A percentile compares a stretch with the other conserved stretches of the same genome.
Conservation (phyloP, 2,113 vertebrate genomes). For the Erythrolamprus reginae region DNA sequence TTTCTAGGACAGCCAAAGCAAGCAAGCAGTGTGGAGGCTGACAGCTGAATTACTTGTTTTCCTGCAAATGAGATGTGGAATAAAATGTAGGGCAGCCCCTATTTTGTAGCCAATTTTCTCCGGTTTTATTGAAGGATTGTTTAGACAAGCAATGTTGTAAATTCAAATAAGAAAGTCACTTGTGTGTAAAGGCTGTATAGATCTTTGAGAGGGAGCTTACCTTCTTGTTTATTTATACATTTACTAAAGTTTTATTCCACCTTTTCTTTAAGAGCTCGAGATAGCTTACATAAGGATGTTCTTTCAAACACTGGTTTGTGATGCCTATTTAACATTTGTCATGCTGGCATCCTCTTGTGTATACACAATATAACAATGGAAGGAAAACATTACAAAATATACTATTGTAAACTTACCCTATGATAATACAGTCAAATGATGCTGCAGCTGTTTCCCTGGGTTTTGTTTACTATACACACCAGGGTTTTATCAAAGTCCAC, state of each 20-base stretch:
- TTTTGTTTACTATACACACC: not conserved
- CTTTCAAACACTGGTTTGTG: constrained; percentile 8
- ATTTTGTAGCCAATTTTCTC: not conserved
- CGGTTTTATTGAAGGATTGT: not conserved
- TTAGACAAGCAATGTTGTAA: not conserved
- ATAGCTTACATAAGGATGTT: not conserved
- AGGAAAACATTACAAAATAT: not conserved
- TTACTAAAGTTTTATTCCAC: not conserved
- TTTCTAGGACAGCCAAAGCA: too few relatives aligned
- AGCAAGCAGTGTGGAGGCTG: not conserved
- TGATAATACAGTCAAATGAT: not conserved
- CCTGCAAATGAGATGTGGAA: not conserved
- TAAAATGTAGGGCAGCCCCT: not conserved
- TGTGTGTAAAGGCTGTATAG: constrained; percentile 5
- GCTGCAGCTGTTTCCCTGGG: not conserved
- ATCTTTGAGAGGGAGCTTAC: not conserved
- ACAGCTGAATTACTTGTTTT: not conserved
- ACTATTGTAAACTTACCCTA: not conserved
- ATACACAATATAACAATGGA: not conserved
- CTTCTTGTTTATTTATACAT: not conserved
- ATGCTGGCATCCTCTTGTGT: not conserved
- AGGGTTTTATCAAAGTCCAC: not conserved
- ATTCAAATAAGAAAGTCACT: not conserved
- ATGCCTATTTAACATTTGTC: not conserved
- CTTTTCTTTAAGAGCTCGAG: not conserved